Conservation (phyloP, 1,140 invertebrate species). For the Leptopilina boulardi region DNA sequence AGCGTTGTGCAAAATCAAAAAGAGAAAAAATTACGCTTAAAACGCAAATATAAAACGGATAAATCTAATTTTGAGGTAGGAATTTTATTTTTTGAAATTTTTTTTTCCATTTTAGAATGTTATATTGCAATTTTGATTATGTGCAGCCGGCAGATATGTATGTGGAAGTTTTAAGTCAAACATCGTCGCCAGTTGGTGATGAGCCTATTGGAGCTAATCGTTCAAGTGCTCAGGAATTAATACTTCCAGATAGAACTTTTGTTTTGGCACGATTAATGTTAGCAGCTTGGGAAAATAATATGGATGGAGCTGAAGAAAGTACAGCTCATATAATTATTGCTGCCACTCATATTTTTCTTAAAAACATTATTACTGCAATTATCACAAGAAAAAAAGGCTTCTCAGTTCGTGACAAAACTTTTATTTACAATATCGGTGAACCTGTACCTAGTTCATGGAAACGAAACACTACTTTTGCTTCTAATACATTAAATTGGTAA, state of each 20-base stretch:
- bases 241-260: constrained; percentile 86
- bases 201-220: constrained; percentile 74
- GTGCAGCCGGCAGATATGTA: constrained; percentile 71
- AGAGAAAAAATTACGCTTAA: constrained; percentile 76
- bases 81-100: not conserved
- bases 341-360: constrained; percentile 85
- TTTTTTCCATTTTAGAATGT: not conserved
- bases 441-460: constrained; percentile 84
- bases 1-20: constrained; percentile 69
- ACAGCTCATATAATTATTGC: constrained; percentile 85
- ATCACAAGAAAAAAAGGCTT: constrained; percentile 85
- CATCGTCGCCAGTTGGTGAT: constrained; percentile 71
- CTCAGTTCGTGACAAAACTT: constrained; percentile 80
- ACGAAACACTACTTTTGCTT: constrained; percentile 76
- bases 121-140: constrained; percentile 5
- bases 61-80: constrained; percentile 80
- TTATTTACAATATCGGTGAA: constrained; percentile 84
- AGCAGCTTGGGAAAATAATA: constrained; percentile 88
- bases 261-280: constrained; percentile 87
- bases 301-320: constrained; percentile 86
- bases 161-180: constrained; percentile 71
- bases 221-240: constrained; percentile 81
- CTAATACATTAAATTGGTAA: constrained; percentile 27
- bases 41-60: constrained; percentile 79
- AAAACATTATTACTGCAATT: constrained; percentile 85